Base-by-base conservation (phyloP, 2,888 invertebrate species). In the Caenorhabditis sp. region DNA sequence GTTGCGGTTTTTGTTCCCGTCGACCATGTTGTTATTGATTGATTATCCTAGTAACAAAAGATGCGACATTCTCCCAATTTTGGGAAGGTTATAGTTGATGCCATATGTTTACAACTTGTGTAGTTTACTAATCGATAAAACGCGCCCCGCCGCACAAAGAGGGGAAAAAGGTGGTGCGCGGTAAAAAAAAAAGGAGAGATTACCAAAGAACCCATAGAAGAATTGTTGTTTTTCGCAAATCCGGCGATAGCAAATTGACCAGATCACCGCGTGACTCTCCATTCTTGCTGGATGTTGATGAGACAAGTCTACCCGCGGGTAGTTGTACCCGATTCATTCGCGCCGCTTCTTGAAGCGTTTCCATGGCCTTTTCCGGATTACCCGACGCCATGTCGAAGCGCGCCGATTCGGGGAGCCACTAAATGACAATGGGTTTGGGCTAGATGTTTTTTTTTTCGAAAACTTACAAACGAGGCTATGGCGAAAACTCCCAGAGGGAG, bases 371-470 rank as follows among this genome's bases (percentile, higher is more conserved):
- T 69, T 95, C 94, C 4, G 93, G 92, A 87, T 93, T 92, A 0
- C 95, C 95, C 82, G 93, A 92, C 0, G 94, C 93, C 37, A 95
- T 93, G 84, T 94, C 93, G 89, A 91, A 96, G 72, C 95, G 91
- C 0, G 95, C 94, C 72, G 95, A 95, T 89, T 96, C 95, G 26
- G 96, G 95, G 64, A 96, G 89, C 95, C 95, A 96, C 94, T 94
- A 88, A 60, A 91, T 90, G 73, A 57, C 74, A 21, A 31, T 51
- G 17, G 43, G 14, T 54, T 24, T 54, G 14, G 5, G 23, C 4
- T 6, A 54, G 5, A 19, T 8, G 17, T 19, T 19, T n/a, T 51
- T 51, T 21, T n/a, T n/a, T 21, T 51, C 8, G 21, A 51, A 51
- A n/a, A 79, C 79, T 69, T 19, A 80, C 80, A 58, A 73, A 67